Conservation (phyloP, 2,113 vertebrate genomes). For the Excalfactoria chinensis region DNA sequence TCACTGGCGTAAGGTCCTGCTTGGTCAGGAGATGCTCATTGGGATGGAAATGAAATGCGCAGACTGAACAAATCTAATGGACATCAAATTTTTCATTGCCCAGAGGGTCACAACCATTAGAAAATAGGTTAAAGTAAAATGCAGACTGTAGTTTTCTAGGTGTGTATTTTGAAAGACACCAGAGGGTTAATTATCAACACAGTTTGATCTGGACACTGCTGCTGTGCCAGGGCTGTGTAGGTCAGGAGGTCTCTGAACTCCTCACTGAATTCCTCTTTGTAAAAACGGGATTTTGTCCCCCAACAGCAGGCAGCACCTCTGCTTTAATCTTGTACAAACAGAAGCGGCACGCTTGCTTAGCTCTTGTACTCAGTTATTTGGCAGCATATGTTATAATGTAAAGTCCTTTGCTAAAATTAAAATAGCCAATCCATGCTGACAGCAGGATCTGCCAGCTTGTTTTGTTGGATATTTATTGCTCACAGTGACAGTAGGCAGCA, state of each 20-base stretch:
- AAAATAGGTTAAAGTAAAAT: not conserved
- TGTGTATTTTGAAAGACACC: not conserved
- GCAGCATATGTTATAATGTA: not conserved
- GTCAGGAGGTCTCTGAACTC: not conserved
- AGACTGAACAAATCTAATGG: not conserved
- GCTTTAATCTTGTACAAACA: rapidly evolving
- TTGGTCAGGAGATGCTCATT: not conserved
- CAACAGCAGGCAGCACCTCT: not conserved
- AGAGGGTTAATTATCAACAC: not conserved
- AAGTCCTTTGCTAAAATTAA: not conserved
- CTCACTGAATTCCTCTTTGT: not conserved
- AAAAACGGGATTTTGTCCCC: not conserved
- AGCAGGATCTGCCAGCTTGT: not conserved
- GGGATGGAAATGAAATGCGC: not conserved
- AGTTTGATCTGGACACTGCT: not conserved
- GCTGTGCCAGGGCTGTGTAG: not conserved
- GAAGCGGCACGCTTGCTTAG: not conserved
- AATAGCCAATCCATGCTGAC: not conserved
- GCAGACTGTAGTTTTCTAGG: not conserved
- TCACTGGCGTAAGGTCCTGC: not conserved
- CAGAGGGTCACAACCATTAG: not conserved
- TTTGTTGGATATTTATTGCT: not conserved
- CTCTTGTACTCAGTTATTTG: not conserved
- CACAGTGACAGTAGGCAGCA: conserved; percentile 3
- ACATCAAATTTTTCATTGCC: not conserved